Conservation (phyloP, 2,797 vertebrate genomes). For the Channa striata region DNA sequence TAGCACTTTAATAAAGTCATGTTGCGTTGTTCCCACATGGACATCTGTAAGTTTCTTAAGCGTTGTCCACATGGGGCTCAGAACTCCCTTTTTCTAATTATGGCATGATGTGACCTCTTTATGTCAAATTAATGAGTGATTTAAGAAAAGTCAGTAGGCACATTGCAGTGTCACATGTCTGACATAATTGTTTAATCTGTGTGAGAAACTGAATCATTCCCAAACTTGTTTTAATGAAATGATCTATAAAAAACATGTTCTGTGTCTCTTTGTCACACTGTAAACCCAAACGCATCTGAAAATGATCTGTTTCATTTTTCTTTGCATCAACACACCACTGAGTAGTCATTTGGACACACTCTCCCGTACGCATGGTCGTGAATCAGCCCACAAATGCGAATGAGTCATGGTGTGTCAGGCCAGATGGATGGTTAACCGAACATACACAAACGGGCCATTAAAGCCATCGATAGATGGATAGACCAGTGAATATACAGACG, state of each 20-base stretch:
- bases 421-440: slow-evolving; percentile 73
- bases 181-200: background rate
- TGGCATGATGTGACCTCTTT: slow-evolving; percentile 32
- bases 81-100: slow-evolving; percentile 38
- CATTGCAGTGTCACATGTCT: background rate
- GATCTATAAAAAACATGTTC: background rate
- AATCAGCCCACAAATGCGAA: slow-evolving; percentile 64
- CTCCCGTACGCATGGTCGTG: slow-evolving; percentile 57
- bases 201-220: no score
- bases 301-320: slow-evolving; percentile 3
- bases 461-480: slow-evolving; percentile 65
- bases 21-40: slow-evolving; percentile 20
- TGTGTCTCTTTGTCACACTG: background rate
- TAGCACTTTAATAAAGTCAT: slow-evolving; percentile 41
- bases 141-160: background rate
- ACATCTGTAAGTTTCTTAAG: slow-evolving; percentile 36
- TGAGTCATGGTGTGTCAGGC: slow-evolving; percentile 57
- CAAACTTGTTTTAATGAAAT: background rate
- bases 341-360: slow-evolving; percentile 36
- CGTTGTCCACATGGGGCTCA: slow-evolving; percentile 21
- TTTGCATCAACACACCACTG: slow-evolving; percentile 27
- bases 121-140: slow-evolving; percentile 32
- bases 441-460: slow-evolving; percentile 74
- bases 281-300: slow-evolving; percentile 9
- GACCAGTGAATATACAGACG: slow-evolving; percentile 46